phyloP scores from a whole-genome alignment of 2,888 invertebrate genomes.

The Mellilla xanthometata region DNA sequence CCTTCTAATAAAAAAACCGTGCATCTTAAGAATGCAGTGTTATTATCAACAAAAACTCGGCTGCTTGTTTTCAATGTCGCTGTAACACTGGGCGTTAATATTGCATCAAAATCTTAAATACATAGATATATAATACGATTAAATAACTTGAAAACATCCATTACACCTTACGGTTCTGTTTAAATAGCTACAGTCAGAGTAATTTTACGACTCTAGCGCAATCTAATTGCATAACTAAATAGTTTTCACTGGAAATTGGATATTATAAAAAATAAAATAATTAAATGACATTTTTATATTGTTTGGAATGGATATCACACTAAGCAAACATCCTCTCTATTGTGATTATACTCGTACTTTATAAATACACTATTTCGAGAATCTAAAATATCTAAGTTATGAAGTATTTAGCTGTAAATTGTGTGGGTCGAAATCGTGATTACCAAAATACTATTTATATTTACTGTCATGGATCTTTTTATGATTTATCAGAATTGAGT shows the following conservation, averaged over 20 bases:
- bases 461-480: too few relatives aligned
- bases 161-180: too few relatives aligned
- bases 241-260: conserved; percentile 32
- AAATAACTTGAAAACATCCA: too few relatives aligned
- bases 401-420: conserved; percentile 22
- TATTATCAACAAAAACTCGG: neutral
- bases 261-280: conserved; percentile 51
- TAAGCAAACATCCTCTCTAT: conserved; percentile 68
- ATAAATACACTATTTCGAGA: conserved; percentile 32
- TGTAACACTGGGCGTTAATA: too few relatives aligned
- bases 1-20: too few relatives aligned
- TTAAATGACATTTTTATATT: conserved; percentile 46
- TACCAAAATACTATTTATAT: too few relatives aligned
- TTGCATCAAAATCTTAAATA: too few relatives aligned
- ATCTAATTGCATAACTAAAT: conserved; percentile 73
- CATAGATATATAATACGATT: too few relatives aligned
- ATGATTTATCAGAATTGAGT: too few relatives aligned
- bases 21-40: too few relatives aligned
- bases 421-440: neutral
- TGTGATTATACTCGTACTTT: conserved; percentile 25
- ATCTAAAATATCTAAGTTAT: conserved; percentile 31
- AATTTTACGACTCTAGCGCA: conserved; percentile 68
- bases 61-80: too few relatives aligned
- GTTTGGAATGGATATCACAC: conserved; percentile 80
- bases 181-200: neutral